Conservation (phyloP, 2,113 vertebrate species). For the Ptilorrhoa leucosticta region DNA sequence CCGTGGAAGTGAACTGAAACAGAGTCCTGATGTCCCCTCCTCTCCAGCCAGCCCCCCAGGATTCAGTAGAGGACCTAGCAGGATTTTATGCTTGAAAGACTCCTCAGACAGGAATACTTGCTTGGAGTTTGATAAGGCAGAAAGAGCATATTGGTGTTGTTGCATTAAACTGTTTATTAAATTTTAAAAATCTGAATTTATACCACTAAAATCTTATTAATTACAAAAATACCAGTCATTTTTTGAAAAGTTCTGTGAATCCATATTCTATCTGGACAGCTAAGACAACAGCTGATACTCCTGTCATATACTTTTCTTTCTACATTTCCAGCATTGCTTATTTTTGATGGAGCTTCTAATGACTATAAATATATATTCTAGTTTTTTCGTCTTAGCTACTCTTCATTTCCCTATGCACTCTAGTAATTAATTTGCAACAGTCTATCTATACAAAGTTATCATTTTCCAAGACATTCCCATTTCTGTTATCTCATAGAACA, state of each 20-base stretch:
- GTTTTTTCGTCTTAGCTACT: background rate
- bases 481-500: background rate
- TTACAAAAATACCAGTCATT: background rate
- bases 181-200: background rate
- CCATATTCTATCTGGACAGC: background rate
- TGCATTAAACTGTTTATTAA: background rate
- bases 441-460: background rate
- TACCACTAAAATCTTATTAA: background rate
- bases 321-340: background rate
- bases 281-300: background rate
- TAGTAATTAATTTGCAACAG: background rate
- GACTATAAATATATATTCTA: background rate
- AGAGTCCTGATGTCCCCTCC: background rate
- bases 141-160: background rate
- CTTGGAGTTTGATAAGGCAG: background rate
- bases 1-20: background rate
- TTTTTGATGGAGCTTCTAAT: background rate
- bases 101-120: background rate
- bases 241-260: background rate
- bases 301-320: background rate
- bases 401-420: background rate
- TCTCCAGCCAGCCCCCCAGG: background rate
- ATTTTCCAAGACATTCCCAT: background rate
- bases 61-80: background rate
- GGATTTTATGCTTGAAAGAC: background rate